Evolutionary conservation across 2,797 vertebrate genomes (phyloP).

Genomic region (Crenuchus spilurus): DNA sequence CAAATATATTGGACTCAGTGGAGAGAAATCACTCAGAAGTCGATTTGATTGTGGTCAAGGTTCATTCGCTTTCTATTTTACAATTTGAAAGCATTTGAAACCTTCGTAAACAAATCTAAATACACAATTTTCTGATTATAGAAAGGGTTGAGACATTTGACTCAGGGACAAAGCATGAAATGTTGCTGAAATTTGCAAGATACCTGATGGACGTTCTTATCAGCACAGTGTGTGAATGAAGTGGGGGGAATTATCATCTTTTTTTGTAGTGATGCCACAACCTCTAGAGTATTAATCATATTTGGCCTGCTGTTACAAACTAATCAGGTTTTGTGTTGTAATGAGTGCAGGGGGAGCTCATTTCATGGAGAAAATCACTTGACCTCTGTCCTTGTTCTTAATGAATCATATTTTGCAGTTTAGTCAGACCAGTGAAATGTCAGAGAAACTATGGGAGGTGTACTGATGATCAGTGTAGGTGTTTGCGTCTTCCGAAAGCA

Average conservation of each 20-base stretch:
- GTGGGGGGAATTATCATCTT: constrained; percentile 59
- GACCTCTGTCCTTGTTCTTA: constrained; percentile 56
- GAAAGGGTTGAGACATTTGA: constrained; percentile 54
- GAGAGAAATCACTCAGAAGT: constrained; percentile 61
- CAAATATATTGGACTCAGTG: constrained; percentile 64
- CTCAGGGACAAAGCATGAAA: constrained; percentile 20
- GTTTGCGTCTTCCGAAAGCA: not conserved
- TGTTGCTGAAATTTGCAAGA: no score
- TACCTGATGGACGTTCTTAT: no score
- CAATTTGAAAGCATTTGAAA: constrained; percentile 25
- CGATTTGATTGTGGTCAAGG: constrained; percentile 58
- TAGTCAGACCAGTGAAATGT: constrained; percentile 26
- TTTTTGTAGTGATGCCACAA: constrained; percentile 41
- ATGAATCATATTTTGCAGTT: constrained; percentile 41
- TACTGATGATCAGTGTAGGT: constrained; percentile 18
- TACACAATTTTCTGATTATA: constrained; percentile 53
- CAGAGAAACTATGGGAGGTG: not conserved
- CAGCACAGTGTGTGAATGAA: no score
- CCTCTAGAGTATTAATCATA: constrained; percentile 67
- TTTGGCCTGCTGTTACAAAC: constrained; percentile 63
- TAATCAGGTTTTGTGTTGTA: constrained; percentile 61
- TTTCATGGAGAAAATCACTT: constrained; percentile 61
- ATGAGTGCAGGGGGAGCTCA: constrained; percentile 46
- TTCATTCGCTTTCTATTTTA: constrained; percentile 55
- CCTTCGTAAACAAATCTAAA: constrained; percentile 26